Evolutionary conservation across 1,140 invertebrate species (phyloP).

Genomic region (Cotesia glomerata): DNA sequence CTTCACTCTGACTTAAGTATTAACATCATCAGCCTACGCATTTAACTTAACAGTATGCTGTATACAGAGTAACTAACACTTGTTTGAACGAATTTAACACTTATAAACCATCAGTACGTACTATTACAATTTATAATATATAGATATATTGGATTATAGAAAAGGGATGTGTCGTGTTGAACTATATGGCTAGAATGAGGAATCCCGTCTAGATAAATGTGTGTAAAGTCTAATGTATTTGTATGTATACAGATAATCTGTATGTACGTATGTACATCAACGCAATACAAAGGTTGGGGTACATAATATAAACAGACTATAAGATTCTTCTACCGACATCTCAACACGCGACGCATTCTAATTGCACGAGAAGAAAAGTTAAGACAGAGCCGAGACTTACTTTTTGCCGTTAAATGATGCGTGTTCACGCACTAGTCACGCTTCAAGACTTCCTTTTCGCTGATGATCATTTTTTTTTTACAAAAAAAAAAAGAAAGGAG

Average conservation of each 20-base stretch:
- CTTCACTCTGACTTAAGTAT: background rate
- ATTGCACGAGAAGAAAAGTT: slow-evolving; percentile 24
- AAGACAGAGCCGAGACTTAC: too few species aligned
- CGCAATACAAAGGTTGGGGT: background rate
- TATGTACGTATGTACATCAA: background rate
- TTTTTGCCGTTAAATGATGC: slow-evolving; percentile 35
- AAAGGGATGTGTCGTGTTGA: background rate
- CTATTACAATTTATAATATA: too few species aligned
- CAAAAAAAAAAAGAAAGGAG: background rate
- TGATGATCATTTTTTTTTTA: background rate
- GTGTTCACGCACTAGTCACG: slow-evolving; percentile 33
- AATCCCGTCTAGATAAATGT: slow-evolving; percentile 7
- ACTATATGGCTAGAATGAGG: background rate
- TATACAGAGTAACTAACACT: slow-evolving; percentile 2
- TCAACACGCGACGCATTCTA: slow-evolving; percentile 37
- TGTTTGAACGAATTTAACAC: too few species aligned
- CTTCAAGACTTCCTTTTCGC: slow-evolving; percentile 27
- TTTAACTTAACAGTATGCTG: background rate
- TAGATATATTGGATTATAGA: too few species aligned
- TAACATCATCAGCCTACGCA: slow-evolving; percentile 16
- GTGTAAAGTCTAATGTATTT: background rate
- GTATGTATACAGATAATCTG: slow-evolving; percentile 1
- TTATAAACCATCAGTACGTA: background rate
- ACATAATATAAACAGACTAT: background rate
- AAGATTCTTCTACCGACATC: slow-evolving; percentile 16